Evolutionary conservation across 2,888 invertebrate genomes (phyloP), one percentile per base, ranked within the genome.

Genomic region (Nomada ferruginata): DNA sequence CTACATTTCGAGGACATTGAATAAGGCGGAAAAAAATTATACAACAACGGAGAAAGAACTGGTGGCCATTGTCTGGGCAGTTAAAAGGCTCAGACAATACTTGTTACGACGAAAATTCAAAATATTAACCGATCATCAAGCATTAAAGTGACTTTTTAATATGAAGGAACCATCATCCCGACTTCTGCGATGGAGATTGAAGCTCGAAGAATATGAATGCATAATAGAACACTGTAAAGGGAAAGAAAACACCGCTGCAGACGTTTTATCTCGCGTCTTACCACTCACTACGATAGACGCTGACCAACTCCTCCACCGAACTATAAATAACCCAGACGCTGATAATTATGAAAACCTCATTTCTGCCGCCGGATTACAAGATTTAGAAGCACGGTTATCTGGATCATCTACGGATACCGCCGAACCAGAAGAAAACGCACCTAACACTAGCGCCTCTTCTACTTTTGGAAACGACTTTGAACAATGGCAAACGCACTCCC

Each of bases 171-270:
- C 65, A 13, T 42, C 0, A 42, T 65, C 53, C 26, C 57, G 57
- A 59, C 57, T 26, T 26, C 10, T 57, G 18, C 26, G 53, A 11
- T 65, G 52, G 53, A 23, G 69, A 47, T 20, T 53, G 53, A 29
- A 52, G n/a, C 3, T 66, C 11, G 66, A 66, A 20, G 66, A 66
- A 15, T 66, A 53, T 3, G 53, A 66, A 13, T 65, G n/a, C 13
- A 29, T 26, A 11, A 65, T 65, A 11, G 53, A 66, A 9, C 13
- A 69, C 2, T n/a, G 26, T 1, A 69, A 59, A 47, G 57, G 57
- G 2, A 69, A 59, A 36, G 57, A 65, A 18, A 57, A 29, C 15
- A 47, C 63, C 3, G 63, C 63, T 5, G 63, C 63, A 11, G 63
- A 63, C 2, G 15, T 23, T 23, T 29, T 44, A 36, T 73, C 57